Evolutionary conservation across 2,797 vertebrate species (phyloP), one percentile per base, ranked within the genome.

Genomic region (Sarcophilus harrisii): DNA sequence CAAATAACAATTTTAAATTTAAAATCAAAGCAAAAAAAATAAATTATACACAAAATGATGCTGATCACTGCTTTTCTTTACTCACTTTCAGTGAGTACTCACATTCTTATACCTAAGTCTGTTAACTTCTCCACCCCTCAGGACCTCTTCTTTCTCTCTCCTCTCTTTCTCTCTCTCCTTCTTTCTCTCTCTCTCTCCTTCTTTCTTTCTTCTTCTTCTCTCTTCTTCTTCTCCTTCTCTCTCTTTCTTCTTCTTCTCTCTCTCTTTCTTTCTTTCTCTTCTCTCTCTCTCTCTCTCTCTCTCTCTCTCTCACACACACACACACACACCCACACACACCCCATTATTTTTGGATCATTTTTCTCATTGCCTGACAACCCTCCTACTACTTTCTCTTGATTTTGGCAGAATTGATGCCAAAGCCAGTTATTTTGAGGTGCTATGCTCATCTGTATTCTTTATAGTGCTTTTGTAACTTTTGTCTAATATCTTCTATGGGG

Each of bases 341-440:
- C 21, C 5, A 6, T 6, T 5, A 91, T 94, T 89, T 52, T 60
- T 90, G 96, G 95, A 97, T 94, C 94, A 90, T 92, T 97, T 95
- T 96, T 95, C 91, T 98, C 96, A 97, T 97, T 58, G 93, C 95
- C 97, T 97, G 98, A 96, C 97, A 96, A 97, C 96, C 66, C 58
- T 54, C 55, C 28, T 54, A 92, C 94, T 95, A 92, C 92, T 57
- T 93, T 92, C 54, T 54, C 94, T 96, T 96, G 97, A 97, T 96
- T 96, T 94, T 93, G 91, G 95, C 66, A 24, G 92, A 97, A 92
- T 66, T 2, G 57, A 94, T 89, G 38, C 62, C 49, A 57, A 94
- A 96, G 97, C 91, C 96, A 97, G 96, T 91, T 94, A 81, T 90
- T 52, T 93, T 92, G 38, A 58, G 49, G 21, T 93, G 91, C 94